Evolutionary conservation across 2,113 vertebrate species (phyloP).

Genomic region (Anoplopoma fimbria): DNA sequence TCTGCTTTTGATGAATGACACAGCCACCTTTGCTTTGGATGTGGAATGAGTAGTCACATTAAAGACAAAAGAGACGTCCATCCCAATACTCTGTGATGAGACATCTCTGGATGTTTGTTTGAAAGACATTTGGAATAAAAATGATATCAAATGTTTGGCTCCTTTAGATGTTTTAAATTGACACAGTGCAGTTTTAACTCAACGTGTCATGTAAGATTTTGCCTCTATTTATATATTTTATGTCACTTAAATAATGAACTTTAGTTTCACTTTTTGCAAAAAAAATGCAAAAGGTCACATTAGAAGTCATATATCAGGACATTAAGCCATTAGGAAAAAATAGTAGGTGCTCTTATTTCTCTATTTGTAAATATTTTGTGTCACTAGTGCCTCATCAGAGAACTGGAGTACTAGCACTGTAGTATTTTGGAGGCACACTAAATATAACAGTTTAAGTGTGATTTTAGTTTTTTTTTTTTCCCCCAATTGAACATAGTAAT

Average conservation of each 20-base stretch:
- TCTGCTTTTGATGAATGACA: constrained; percentile 30
- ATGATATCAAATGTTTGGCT: neutral
- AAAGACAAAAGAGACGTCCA: neutral
- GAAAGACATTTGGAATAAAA: neutral
- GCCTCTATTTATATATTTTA: neutral
- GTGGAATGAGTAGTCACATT: constrained; percentile 4
- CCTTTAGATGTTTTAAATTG: neutral
- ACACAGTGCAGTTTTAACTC: neutral
- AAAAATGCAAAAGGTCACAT: neutral
- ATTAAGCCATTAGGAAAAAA: neutral
- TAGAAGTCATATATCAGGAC: neutral
- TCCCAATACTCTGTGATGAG: neutral
- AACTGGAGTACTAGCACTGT: neutral
- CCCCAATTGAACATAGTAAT: neutral
- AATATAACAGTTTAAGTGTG: neutral
- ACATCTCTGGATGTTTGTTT: neutral
- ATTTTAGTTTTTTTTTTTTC: neutral
- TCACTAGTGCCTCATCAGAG: neutral
- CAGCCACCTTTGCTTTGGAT: constrained; percentile 9
- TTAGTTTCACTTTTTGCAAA: neutral
- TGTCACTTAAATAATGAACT: neutral
- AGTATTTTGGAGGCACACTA: neutral
- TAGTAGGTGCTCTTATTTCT: too few relatives aligned
- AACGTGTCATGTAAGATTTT: neutral
- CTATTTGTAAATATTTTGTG: too few relatives aligned